Base-by-base conservation (phyloP, 2,888 invertebrate species). In the Hoplodrina blanda region DNA sequence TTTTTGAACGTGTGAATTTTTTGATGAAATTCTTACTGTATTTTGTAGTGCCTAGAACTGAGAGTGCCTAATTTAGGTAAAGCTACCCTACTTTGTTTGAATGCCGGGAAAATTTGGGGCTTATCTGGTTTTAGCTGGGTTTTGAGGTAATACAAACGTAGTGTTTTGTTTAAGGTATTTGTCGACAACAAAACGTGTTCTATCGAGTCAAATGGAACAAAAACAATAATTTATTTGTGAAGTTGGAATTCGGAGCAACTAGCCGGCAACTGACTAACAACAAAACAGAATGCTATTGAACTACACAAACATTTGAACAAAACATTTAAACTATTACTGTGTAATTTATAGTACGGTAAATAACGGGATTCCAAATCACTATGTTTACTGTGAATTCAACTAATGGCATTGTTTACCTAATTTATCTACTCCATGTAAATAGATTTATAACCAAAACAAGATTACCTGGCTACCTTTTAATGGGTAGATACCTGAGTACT, bases 251-350 rank as follows among this genome's bases (percentile, higher is more conserved):
- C n/a, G 46, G 30, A 75, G 15, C 76, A 76, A 80, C 60, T 53
- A 17, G 33, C 19, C 8, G 30, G n/a, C 5, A 61, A 60, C 68
- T 62, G 59, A 59, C 72, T 56, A 65, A 62, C 53, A 54, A 62
- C 19, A 67, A 53, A 81, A 73, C 69, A 72, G 55, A 13, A 30
- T 63, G 54, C 33, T 59, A 62, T 62, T 70, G 54, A 64, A 46
- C 55, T 59, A 76, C 80, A 68, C 69, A 76, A 76, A 68, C 69
- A 55, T 41, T 81, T 52, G 46, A 74, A 62, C 67, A 66, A 82
- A 82, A 72, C 79, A 72, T 84, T 81, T 62, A 64, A 74, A 84
- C 71, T 81, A 73, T 69, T 63, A 63, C 61, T 11, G 44, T 30
- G 53, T 70, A 66, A 78, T 81, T 83, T 83, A 81, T 65, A 54